Conservation (phyloP, 64 coral and sea anemone genomes). For the Astreopora myriophthalma region DNA sequence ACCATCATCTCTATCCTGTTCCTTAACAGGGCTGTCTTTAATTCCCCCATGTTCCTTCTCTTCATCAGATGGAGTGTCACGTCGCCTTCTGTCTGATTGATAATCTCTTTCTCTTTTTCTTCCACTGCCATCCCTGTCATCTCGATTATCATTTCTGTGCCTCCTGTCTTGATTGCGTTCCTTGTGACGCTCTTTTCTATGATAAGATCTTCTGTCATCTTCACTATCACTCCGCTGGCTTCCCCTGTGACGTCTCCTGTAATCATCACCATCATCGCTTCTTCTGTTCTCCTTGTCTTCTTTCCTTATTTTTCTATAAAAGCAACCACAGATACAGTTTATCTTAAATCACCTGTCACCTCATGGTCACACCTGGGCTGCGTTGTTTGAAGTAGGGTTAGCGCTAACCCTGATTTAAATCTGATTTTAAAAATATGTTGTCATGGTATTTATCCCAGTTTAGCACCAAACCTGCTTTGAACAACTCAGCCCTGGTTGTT, state of each 20-base stretch:
- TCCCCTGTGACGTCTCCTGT: slow-evolving; percentile 10
- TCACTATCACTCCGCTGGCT: slow-evolving; percentile 34
- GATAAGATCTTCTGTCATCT: slow-evolving; percentile 13
- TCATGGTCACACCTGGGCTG: too few species aligned
- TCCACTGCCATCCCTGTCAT: background rate
- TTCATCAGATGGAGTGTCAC: slow-evolving; percentile 42
- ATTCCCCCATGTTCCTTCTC: slow-evolving; percentile 15
- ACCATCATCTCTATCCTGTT: slow-evolving; percentile 6
- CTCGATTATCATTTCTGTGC: slow-evolving; percentile 39
- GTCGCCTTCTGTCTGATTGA: slow-evolving; percentile 60
- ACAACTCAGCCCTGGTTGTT: too few species aligned
- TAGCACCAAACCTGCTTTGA: too few species aligned
- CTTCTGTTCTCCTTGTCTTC: slow-evolving; percentile 70
- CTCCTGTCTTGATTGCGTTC: background rate
- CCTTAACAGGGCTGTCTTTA: slow-evolving; percentile 27
- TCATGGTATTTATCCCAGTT: too few species aligned
- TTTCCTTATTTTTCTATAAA: slow-evolving; percentile 9
- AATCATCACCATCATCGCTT: slow-evolving; percentile 46
- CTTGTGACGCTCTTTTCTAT: slow-evolving; percentile 13
- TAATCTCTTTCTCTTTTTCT: slow-evolving; percentile 36
- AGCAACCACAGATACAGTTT: background rate
- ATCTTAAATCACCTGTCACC: background rate
- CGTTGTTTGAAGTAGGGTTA: too few species aligned
- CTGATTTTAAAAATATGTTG: too few species aligned
- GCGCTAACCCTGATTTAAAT: too few species aligned